Evolutionary conservation across 1,140 invertebrate species (phyloP), one percentile per base, ranked within the genome.

Genomic region (Brachionus rubens): DNA sequence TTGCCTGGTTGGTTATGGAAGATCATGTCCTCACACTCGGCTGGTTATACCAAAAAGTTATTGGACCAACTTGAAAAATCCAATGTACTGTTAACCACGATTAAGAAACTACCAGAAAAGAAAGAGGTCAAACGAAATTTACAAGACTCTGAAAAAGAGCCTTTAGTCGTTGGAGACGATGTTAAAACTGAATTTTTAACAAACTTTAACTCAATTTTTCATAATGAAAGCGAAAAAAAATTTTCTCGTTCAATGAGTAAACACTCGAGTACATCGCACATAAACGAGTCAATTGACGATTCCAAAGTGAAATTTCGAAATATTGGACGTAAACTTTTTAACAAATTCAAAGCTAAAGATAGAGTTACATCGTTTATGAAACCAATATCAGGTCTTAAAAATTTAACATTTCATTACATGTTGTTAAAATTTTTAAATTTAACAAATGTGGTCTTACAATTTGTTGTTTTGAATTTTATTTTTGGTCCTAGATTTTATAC

Each of bases 1-100:
- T 77, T 81, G 9, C 82, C 82, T 1, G 79, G 78, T 54, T 75
- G 82, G 10, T 41, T 82, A 6, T 83, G 82, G 82, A 78, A 41
- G 12, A 19, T 50, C 3, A 2, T 48, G 28, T 36, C 50, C 12
- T 33, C 68, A 12, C 3, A 40, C 21, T 72, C 68, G n/a, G 26
- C 19, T 0, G 68, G 68, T 5, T 72, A 72, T 54, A 28, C 50
- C 3, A 72, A 72, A 52, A 72, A 72, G 10, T 10, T 72, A 14
- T 21, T 72, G 9, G 68, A 72, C 19, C 68, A 72, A 72, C 7
- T 72, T n/a, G 7, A 72, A n/a, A 72, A 50, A 40, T 19, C 21
- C 14, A 72, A 72, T 26, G 68, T 72, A 12, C 7, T 72, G 12
- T 21, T 33, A 30, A 48, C 28, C 9, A 21, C 21, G n/a, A 19